Percentiles rank a stretch among this genome's conserved stretches.
Conservation (phyloP, 2,797 vertebrate species). For the Rhynchotus rufescens region DNA sequence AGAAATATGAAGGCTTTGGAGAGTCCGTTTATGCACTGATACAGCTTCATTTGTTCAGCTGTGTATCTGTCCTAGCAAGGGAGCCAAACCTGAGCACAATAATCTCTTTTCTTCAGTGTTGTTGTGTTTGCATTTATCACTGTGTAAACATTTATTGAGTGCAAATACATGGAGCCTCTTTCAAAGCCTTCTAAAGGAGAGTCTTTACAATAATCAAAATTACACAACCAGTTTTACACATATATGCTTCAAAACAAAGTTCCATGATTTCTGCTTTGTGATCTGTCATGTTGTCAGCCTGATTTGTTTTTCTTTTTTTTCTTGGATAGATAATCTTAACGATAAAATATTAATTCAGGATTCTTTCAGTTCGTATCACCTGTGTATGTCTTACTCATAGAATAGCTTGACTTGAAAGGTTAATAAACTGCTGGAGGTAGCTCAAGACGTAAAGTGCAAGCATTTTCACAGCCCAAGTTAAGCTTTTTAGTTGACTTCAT, state of each 20-base stretch:
- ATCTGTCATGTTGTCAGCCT: not conserved
- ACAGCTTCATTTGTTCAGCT: not conserved
- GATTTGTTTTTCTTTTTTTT: not conserved
- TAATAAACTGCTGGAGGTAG: not conserved
- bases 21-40: not conserved
- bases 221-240: not conserved
- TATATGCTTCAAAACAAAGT: not conserved
- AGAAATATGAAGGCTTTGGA: not conserved
- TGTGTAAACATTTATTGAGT: not conserved
- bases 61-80: not conserved
- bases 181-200: not conserved
- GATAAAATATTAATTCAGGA: not conserved
- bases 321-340: not conserved
- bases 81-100: not conserved
- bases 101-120: not conserved
- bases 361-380: not conserved
- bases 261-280: not conserved
- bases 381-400: not conserved
- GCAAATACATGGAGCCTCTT: not conserved
- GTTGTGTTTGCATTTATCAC: not conserved
- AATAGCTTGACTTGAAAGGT: conserved; percentile 4
- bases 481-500: conserved; percentile 39
- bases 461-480: conserved; percentile 1
- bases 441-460: not conserved
- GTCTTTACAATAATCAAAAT: not conserved